Percentiles rank a stretch among this genome's conserved stretches.
Evolutionary conservation across 2,797 vertebrate genomes (phyloP).

Genomic region (Ara ararauna): DNA sequence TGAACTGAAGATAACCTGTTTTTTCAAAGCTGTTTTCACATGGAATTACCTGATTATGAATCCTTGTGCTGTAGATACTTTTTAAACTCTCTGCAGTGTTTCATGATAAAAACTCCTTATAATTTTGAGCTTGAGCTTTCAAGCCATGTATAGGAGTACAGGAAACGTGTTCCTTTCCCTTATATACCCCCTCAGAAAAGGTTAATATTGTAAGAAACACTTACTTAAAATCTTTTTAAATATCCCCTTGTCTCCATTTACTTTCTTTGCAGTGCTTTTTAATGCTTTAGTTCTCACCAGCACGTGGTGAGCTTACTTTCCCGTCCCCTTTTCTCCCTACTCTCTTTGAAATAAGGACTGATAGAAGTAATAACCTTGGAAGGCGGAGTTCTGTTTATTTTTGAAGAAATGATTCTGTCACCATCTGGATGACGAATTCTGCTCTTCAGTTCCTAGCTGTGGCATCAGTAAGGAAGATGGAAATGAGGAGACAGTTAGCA

Average conservation of each 20-base stretch:
- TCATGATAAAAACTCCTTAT: rapidly evolving
- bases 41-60: background rate
- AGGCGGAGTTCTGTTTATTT: background rate
- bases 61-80: background rate
- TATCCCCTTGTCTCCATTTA: background rate
- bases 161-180: background rate
- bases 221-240: background rate
- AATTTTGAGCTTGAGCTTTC: background rate
- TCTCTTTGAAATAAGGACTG: background rate
- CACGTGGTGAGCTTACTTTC: background rate
- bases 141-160: background rate
- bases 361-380: background rate
- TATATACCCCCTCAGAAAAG: background rate
- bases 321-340: background rate
- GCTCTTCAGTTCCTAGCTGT: background rate
- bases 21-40: background rate
- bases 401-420: background rate
- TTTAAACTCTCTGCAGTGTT: background rate
- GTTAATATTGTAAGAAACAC: background rate
- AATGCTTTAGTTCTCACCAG: background rate
- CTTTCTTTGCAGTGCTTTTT: background rate
- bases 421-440: background rate
- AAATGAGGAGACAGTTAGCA: background rate
- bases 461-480: background rate
- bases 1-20: background rate